Conservation (phyloP, 2,888 invertebrate species). For the Tenthredo livida region DNA sequence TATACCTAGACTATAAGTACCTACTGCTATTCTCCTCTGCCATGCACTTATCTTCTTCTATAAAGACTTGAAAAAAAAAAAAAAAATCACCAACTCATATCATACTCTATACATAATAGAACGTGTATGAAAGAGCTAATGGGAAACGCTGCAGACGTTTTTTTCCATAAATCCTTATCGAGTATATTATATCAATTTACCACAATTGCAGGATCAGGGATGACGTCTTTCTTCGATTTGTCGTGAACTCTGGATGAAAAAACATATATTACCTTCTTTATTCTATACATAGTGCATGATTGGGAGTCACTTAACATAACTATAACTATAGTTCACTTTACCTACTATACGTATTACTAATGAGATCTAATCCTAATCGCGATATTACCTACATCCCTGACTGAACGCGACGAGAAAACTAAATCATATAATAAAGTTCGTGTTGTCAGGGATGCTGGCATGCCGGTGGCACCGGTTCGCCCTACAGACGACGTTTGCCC, state of each 20-base stretch:
- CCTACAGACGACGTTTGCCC: conserved; percentile 82
- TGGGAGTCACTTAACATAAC: background rate
- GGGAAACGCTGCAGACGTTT: background rate
- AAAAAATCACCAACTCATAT: background rate
- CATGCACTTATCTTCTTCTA: background rate
- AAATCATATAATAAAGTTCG: conserved; percentile 75
- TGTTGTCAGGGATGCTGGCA: conserved; percentile 76
- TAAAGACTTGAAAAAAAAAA: background rate
- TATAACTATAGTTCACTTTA: background rate
- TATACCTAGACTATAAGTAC: background rate
- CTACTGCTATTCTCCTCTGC: background rate
- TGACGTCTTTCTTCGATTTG: background rate
- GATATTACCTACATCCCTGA: background rate
- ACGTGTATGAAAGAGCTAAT: background rate
- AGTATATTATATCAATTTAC: background rate
- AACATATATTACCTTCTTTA: background rate
- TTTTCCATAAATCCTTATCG: background rate
- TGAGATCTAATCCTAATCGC: background rate
- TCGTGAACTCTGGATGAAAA: background rate
- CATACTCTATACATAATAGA: no score
- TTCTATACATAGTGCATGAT: conserved; percentile 17
- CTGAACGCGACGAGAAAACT: conserved; percentile 43
- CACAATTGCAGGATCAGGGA: background rate
- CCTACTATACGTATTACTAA: background rate
- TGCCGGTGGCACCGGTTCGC: conserved; percentile 71